Conservation (phyloP, 2,888 invertebrate genomes). For the Alcis repandata region DNA sequence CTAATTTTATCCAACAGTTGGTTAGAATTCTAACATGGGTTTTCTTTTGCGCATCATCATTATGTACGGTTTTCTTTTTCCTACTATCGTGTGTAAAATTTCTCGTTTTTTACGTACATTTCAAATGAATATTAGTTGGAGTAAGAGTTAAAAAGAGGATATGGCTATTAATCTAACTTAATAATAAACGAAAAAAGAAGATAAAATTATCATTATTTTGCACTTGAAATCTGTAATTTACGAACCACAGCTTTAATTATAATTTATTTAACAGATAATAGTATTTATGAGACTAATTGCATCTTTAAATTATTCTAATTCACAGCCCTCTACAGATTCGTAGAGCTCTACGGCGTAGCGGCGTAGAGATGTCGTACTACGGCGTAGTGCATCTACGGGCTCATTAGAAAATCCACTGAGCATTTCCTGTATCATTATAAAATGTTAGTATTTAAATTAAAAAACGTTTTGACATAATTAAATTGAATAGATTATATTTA, state of each 20-base stretch:
- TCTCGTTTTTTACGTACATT: too few species aligned
- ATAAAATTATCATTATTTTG: too few species aligned
- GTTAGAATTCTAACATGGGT: conserved; percentile 21
- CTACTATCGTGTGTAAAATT: too few species aligned
- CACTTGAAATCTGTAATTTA: too few species aligned
- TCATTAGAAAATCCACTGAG: conserved; percentile 42
- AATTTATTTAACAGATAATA: conserved; percentile 6
- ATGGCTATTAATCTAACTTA: too few species aligned
- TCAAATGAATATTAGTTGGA: too few species aligned
- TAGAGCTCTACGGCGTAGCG: conserved; percentile 42
- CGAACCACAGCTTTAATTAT: neutral
- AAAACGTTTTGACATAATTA: too few species aligned
- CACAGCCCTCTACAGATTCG: conserved; percentile 26
- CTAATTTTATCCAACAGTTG: conserved; percentile 53
- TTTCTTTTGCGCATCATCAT: neutral
- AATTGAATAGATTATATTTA: too few species aligned
- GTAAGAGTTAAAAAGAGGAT: too few species aligned
- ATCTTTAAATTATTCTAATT: conserved; percentile 31
- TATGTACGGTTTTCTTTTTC: too few species aligned
- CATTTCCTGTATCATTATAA: neutral
- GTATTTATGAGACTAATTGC: conserved; percentile 31
- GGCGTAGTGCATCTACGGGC: conserved; percentile 42
- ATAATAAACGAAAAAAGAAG: too few species aligned
- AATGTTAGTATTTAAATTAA: too few species aligned
- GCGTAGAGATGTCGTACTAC: conserved; percentile 43